Conservation (phyloP, 1,140 invertebrate species). For the Drosophila simulans region DNA sequence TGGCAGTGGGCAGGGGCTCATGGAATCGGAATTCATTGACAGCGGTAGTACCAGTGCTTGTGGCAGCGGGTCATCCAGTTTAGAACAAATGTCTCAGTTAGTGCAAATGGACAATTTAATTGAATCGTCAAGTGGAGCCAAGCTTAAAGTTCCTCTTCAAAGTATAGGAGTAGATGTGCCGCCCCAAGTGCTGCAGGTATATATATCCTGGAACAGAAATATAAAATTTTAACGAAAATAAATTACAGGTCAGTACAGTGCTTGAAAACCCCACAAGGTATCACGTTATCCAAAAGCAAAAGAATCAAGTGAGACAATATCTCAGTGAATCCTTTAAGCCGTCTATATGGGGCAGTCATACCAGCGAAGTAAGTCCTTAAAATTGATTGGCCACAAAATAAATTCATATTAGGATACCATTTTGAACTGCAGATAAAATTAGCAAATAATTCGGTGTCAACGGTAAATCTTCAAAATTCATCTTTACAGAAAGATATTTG, state of each 20-base stretch:
- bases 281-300: constrained; percentile 95
- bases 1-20: constrained; percentile 13
- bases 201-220: neutral
- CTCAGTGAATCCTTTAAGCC: constrained; percentile 91
- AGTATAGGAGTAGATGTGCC: constrained; percentile 90
- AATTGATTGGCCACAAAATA: neutral
- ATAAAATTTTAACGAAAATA: neutral
- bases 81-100: constrained; percentile 53
- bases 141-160: constrained; percentile 86
- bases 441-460: constrained; percentile 37
- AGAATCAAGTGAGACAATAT: constrained; percentile 94
- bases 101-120: constrained; percentile 43
- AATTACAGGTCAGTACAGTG: constrained; percentile 90
- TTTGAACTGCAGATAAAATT: constrained; percentile 35
- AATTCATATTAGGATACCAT: neutral
- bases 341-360: constrained; percentile 65
- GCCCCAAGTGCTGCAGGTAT: constrained; percentile 91
- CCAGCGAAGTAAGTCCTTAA: constrained; percentile 40
- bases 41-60: constrained; percentile 50
- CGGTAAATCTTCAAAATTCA: constrained; percentile 50
- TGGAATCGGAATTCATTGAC: constrained; percentile 43
- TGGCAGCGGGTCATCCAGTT: constrained; percentile 53
- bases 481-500: constrained; percentile 23
- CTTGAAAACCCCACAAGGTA: constrained; percentile 96
- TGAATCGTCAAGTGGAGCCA: constrained; percentile 83